A percentile compares a stretch with the other conserved stretches of the same genome.
Conservation (phyloP, 1,140 invertebrate species). For the Papilio polytes region DNA sequence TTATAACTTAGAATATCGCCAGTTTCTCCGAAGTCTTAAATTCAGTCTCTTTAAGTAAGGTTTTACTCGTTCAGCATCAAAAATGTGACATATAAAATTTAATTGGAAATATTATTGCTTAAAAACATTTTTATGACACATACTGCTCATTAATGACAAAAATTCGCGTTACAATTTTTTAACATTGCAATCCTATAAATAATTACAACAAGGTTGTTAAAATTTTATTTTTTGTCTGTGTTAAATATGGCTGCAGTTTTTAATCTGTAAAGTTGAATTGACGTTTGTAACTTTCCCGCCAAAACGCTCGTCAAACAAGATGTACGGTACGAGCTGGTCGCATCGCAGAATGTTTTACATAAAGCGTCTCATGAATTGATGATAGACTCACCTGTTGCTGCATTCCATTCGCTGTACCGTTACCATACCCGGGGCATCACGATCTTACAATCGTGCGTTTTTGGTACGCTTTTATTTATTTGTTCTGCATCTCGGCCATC, state of each 20-base stretch:
- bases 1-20: too few species aligned
- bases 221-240: not conserved
- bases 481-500: constrained; percentile 20
- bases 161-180: not conserved
- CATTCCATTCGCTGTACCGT: constrained; percentile 38
- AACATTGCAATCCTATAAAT: not conserved
- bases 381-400: constrained; percentile 39
- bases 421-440: not conserved
- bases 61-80: not conserved
- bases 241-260: not conserved
- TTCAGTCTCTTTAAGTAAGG: not conserved
- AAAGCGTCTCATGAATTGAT: constrained; percentile 35
- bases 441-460: constrained; percentile 35
- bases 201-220: not conserved
- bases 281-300: constrained; percentile 27
- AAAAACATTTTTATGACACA: not conserved
- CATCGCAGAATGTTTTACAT: constrained; percentile 28
- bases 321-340: not conserved
- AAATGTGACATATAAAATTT: not conserved
- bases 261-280: not conserved
- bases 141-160: not conserved
- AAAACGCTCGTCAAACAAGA: constrained; percentile 29
- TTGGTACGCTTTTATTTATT: constrained; percentile 27
- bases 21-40: too few species aligned
- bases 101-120: not conserved